phyloP scores from a whole-genome alignment of 1,140 invertebrate species.

The Aphis gossypii region DNA sequence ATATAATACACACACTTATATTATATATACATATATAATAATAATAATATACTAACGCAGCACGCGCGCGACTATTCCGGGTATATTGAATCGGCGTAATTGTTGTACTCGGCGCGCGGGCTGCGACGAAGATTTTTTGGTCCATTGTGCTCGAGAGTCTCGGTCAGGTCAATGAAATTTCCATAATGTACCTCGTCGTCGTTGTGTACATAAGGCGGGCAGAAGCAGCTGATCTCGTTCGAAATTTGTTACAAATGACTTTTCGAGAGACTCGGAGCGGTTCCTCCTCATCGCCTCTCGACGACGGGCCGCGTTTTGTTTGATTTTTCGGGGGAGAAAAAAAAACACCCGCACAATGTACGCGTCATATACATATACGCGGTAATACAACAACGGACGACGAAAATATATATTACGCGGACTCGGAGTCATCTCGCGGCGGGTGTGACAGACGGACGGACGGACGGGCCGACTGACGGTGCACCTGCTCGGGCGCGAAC shows the following conservation, averaged over 20 bases:
- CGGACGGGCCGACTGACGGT: background rate
- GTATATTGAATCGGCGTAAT: background rate
- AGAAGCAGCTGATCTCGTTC: slow-evolving; percentile 45
- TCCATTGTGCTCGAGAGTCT: background rate
- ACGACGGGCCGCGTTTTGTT: background rate
- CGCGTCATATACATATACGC: background rate
- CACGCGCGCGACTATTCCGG: slow-evolving; percentile 36
- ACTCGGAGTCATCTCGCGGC: background rate
- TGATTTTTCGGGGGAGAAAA: background rate
- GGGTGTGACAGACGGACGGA: slow-evolving; percentile 26
- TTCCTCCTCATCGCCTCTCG: background rate
- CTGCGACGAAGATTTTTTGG: background rate
- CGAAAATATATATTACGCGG: background rate
- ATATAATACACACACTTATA: background rate
- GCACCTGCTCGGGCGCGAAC: slow-evolving; percentile 33
- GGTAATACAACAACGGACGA: background rate
- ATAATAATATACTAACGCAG: slow-evolving; percentile 16
- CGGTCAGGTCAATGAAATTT: slow-evolving; percentile 41
- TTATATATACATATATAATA: background rate
- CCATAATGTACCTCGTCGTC: background rate
- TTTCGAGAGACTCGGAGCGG: slow-evolving; percentile 36
- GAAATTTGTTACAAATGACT: slow-evolving; percentile 57
- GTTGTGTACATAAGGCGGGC: background rate
- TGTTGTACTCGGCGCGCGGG: background rate
- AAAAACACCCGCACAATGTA: background rate